Evolutionary conservation across 2,888 invertebrate genomes (phyloP).

Genomic region (Apodemia mormo): DNA sequence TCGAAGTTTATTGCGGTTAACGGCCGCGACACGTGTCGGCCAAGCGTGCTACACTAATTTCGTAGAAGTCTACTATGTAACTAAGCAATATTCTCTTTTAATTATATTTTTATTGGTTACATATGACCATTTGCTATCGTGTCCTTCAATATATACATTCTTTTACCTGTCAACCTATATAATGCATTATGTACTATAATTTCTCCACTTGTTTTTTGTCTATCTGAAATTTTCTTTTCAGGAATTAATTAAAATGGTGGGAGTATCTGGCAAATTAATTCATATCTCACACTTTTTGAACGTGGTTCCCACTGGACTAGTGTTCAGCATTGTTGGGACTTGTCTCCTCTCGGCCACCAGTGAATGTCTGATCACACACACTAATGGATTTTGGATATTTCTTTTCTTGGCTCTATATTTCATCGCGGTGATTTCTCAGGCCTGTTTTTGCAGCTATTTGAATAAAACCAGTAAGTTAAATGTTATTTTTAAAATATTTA

Average conservation of each 20-base stretch:
- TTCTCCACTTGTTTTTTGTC: too few relatives aligned
- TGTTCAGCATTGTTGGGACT: conserved; percentile 68
- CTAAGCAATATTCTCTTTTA: too few relatives aligned
- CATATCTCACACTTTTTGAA: conserved; percentile 87
- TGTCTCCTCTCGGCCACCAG: conserved; percentile 56
- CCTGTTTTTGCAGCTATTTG: conserved; percentile 83
- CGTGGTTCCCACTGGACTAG: conserved; percentile 77
- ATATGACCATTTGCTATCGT: too few relatives aligned
- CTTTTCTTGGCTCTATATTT: conserved; percentile 83
- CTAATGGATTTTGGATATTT: conserved; percentile 77
- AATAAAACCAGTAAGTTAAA: conserved; percentile 81
- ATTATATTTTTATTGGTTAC: too few relatives aligned
- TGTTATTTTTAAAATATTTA: background rate
- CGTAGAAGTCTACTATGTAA: too few relatives aligned
- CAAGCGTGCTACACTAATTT: too few relatives aligned
- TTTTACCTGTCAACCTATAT: too few relatives aligned
- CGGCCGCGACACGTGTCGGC: too few relatives aligned
- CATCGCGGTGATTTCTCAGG: conserved; percentile 80
- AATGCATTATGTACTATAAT: too few relatives aligned
- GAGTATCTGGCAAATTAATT: conserved; percentile 84
- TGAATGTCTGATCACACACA: conserved; percentile 74
- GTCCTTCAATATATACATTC: too few relatives aligned
- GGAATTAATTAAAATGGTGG: conserved; percentile 91
- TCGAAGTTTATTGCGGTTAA: too few relatives aligned
- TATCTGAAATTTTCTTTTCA: conserved; percentile 45